phyloP scores from a whole-genome alignment of 2,113 vertebrate genomes.

The Erpornis zantholeuca region DNA sequence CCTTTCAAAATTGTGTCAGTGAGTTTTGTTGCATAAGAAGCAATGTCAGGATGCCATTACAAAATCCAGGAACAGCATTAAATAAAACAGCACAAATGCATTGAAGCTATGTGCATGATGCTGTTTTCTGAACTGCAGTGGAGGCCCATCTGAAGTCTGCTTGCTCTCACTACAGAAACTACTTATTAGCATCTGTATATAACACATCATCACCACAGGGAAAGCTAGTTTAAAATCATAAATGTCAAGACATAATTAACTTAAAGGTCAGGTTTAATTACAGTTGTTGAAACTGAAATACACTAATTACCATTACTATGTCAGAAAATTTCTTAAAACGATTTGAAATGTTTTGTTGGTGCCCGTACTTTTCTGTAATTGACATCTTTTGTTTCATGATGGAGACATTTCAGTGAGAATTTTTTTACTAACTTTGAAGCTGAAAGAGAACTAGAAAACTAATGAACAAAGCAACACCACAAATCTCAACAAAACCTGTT shows the following conservation, averaged over 20 bases:
- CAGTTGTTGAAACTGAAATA: slow-evolving; percentile 79
- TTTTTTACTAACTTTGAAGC: neutral
- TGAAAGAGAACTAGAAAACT: neutral
- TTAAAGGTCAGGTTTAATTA: slow-evolving; percentile 84
- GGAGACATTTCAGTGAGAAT: neutral
- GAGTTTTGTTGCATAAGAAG: neutral
- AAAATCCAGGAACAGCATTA: neutral
- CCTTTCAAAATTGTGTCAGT: slow-evolving; percentile 10
- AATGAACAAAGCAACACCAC: slow-evolving; percentile 9
- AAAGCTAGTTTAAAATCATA: slow-evolving; percentile 75
- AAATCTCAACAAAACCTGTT: slow-evolving; percentile 6
- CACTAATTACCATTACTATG: slow-evolving; percentile 68
- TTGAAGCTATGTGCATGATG: neutral
- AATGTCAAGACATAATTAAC: slow-evolving; percentile 82
- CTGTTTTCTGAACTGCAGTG: slow-evolving; percentile 14
- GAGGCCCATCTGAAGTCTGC: slow-evolving; percentile 59
- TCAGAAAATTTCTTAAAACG: slow-evolving; percentile 68
- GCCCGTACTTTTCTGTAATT: slow-evolving; percentile 22
- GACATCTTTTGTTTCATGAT: slow-evolving; percentile 44
- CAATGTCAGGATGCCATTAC: slow-evolving; percentile 4
- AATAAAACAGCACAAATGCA: neutral
- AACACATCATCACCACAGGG: slow-evolving; percentile 66
- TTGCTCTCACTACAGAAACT: slow-evolving; percentile 55
- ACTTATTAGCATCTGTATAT: slow-evolving; percentile 67
- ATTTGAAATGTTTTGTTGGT: slow-evolving; percentile 67